Conservation (phyloP, 2,113 vertebrate genomes). For the Platysteira castanea region DNA sequence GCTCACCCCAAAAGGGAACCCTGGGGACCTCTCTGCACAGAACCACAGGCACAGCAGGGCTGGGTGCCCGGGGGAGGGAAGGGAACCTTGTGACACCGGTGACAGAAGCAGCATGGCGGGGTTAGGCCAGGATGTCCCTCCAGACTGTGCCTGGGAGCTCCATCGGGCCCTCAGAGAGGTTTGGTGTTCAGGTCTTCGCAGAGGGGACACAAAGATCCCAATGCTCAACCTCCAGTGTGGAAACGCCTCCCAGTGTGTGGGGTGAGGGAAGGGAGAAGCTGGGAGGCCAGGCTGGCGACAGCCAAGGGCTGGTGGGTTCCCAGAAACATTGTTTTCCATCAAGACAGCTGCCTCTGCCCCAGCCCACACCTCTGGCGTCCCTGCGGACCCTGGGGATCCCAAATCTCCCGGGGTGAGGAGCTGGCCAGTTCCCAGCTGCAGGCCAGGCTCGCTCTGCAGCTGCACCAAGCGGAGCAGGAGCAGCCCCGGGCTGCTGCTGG, state of each 20-base stretch:
- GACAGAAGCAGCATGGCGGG: not conserved
- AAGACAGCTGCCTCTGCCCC: not conserved
- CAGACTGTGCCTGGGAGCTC: not conserved
- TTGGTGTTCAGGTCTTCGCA: not conserved
- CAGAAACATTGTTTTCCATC: not conserved
- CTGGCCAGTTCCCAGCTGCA: not conserved
- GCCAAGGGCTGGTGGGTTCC: not conserved
- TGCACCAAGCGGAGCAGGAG: not conserved
- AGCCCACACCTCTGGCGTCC: not conserved
- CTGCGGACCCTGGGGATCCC: not conserved
- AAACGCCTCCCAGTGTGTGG: fast-evolving
- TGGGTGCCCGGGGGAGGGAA: not conserved
- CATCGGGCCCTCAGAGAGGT: not conserved
- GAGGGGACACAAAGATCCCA: not conserved
- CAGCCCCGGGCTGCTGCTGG: not conserved
- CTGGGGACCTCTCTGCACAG: not conserved
- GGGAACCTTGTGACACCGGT: not conserved
- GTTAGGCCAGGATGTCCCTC: not conserved
- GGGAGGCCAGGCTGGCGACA: not conserved
- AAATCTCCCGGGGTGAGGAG: not conserved
- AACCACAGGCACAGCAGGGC: not conserved
- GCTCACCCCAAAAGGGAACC: not conserved
- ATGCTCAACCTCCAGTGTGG: not conserved
- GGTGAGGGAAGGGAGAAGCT: not conserved
- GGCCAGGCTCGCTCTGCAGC: not conserved